Conservation (phyloP, 2,113 vertebrate genomes). For the Mustela nigripes region DNA sequence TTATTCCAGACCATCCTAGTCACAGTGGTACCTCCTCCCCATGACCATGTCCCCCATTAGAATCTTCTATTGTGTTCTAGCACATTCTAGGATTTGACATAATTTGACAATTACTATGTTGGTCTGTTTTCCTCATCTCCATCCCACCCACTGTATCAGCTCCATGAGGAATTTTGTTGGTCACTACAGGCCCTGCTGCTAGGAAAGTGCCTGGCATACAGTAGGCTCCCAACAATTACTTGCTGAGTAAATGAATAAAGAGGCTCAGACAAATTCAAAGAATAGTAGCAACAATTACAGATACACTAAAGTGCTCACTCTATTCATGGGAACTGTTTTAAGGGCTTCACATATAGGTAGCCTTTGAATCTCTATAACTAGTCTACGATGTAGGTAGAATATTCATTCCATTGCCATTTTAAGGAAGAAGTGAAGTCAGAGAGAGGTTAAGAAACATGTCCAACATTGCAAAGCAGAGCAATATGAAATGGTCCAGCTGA, state of each 20-base stretch:
- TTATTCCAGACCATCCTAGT: neutral
- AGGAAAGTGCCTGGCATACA: neutral
- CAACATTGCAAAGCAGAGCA: neutral
- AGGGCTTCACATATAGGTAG: neutral
- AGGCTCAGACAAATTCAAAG: neutral
- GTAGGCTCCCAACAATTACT: neutral
- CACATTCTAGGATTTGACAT: neutral
- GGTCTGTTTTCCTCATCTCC: neutral
- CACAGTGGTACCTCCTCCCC: neutral
- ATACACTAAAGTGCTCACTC: neutral
- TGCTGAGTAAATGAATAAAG: slow-evolving; percentile 29
- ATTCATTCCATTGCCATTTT: neutral
- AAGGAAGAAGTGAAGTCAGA: neutral
- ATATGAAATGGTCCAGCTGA: neutral
- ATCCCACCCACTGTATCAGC: neutral
- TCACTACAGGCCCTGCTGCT: neutral
- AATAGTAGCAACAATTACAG: neutral
- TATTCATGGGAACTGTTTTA: neutral
- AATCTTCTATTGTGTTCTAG: neutral
- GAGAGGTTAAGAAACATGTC: neutral
- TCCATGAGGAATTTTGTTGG: neutral
- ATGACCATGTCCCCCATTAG: neutral
- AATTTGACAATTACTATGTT: neutral
- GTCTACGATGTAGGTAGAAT: neutral
- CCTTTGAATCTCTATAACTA: neutral